A percentile compares a stretch with the other conserved stretches of the same genome.
These are phyloP conservation scores for Entomyzon cyanotis DNA, from an alignment of 2,113 vertebrate genomes.

Conservation along the genomic window DNA sequence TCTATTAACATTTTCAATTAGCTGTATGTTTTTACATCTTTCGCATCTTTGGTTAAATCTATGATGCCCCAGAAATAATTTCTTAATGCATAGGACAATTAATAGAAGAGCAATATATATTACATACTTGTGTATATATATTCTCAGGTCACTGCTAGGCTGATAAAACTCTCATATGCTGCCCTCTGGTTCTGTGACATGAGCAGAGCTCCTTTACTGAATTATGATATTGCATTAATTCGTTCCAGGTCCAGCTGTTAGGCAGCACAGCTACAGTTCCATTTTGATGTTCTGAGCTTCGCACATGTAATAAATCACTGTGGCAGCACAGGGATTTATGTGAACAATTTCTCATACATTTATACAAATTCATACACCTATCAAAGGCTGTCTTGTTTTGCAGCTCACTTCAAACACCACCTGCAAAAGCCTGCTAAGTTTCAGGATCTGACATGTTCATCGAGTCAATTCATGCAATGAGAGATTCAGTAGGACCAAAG, in stretches of 20 bases:
- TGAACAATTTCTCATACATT: constrained; percentile 10
- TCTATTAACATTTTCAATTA: background rate
- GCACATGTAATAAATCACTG: constrained; percentile 6
- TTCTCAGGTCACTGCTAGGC: background rate
- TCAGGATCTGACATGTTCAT: background rate
- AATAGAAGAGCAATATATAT: background rate
- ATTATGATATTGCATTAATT: constrained; percentile 23
- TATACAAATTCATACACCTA: constrained; percentile 5
- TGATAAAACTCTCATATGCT: background rate
- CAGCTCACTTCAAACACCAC: background rate
- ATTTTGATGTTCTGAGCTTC: constrained; percentile 30
- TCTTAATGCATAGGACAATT: background rate
- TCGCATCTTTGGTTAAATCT: background rate
- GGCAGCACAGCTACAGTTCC: background rate
- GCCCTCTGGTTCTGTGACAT: background rate
- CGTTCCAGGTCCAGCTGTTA: constrained; percentile 17
- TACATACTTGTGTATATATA: background rate
- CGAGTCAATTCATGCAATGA: background rate
- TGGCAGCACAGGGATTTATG: constrained; percentile 26
- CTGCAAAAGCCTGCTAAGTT: background rate
- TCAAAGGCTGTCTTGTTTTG: constrained; percentile 36
- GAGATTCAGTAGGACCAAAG: background rate
- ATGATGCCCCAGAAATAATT: background rate
- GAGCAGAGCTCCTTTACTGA: background rate
- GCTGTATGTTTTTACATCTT: background rate